Evolutionary conservation across 2,888 invertebrate species (phyloP).

Genomic region (Lymantria monacha): DNA sequence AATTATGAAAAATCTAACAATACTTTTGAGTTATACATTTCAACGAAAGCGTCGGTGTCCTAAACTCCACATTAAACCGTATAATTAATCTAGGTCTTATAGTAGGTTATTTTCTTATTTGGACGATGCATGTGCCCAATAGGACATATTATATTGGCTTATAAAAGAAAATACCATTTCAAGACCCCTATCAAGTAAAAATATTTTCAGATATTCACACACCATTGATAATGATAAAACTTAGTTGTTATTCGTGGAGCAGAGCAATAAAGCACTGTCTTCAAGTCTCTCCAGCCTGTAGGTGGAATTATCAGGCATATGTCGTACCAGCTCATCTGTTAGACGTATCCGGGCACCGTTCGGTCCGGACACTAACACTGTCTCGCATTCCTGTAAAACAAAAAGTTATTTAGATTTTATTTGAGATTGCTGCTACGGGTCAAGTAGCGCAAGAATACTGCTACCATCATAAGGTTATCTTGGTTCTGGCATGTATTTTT

Average conservation of each 20-base stretch:
- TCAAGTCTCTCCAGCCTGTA: conserved; percentile 60
- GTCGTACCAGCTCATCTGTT: conserved; percentile 92
- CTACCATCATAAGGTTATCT: not conserved
- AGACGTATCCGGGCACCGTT: conserved; percentile 91
- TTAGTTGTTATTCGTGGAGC: conserved; percentile 28
- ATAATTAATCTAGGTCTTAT: no score
- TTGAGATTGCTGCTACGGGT: not conserved
- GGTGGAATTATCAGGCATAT: conserved; percentile 86
- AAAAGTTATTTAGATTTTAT: no score
- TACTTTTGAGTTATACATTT: no score
- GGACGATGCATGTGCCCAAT: no score
- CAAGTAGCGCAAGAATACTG: not conserved
- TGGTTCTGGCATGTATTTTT: not conserved
- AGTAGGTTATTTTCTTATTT: no score
- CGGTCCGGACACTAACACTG: conserved; percentile 90
- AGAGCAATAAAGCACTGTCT: conserved; percentile 51
- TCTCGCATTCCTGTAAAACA: conserved; percentile 72
- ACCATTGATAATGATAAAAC: not conserved
- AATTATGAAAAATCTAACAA: no score
- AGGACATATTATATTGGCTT: no score
- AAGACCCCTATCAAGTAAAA: no score
- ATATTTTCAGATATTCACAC: no score
- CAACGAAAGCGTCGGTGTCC: no score
- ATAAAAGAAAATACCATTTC: no score
- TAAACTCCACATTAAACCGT: no score